Conservation (phyloP, 2,113 vertebrate species). For the Paedocypris sp. region DNA sequence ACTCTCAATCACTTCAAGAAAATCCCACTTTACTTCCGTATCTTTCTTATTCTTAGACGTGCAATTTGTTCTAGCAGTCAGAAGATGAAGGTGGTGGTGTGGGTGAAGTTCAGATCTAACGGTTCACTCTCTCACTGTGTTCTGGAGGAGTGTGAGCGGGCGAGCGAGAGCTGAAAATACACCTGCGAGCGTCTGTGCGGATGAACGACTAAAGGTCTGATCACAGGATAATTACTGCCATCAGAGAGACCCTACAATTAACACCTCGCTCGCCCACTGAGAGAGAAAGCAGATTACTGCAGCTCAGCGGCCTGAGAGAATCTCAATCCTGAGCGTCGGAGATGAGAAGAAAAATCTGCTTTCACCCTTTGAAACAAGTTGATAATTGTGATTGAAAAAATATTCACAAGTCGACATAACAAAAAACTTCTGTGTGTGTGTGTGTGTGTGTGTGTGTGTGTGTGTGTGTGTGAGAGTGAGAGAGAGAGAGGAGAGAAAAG, state of each 20-base stretch:
- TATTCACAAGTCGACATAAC: too few relatives aligned
- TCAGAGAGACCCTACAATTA: conserved; percentile 34
- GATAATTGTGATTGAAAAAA: too few relatives aligned
- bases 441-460: too few relatives aligned
- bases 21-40: too few relatives aligned
- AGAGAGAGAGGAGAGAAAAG: too few relatives aligned
- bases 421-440: too few relatives aligned
- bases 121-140: conserved; percentile 31
- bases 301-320: too few relatives aligned
- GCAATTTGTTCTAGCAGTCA: conserved; percentile 57
- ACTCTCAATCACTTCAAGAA: too few relatives aligned
- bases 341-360: too few relatives aligned
- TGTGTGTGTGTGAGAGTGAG: too few relatives aligned
- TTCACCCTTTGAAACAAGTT: too few relatives aligned
- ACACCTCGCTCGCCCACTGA: neutral
- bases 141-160: neutral
- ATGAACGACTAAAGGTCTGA: conserved; percentile 28
- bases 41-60: conserved; percentile 51
- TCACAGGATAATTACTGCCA: conserved; percentile 28
- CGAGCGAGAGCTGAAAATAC: conserved; percentile 30
- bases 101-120: conserved; percentile 23
- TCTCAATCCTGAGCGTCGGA: too few relatives aligned
- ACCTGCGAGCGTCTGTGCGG: conserved; percentile 13
- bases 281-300: conserved; percentile 4
- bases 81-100: conserved; percentile 9